phyloP scores from a whole-genome alignment of 2,797 vertebrate genomes.

The Carapus acus region DNA sequence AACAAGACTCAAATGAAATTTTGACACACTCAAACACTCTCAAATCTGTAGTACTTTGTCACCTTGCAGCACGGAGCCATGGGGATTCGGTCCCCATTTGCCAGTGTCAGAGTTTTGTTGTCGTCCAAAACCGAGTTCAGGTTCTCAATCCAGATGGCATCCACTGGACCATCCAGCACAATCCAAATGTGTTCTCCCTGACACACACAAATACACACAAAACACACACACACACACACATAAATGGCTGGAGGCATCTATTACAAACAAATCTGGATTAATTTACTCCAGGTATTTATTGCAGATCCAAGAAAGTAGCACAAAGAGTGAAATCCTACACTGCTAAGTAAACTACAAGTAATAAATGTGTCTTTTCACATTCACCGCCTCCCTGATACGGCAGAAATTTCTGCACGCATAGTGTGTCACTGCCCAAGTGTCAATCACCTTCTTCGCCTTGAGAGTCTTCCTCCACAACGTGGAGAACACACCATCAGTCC shows the following conservation, averaged over 20 bases:
- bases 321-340: too few species aligned
- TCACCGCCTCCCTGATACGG: too few species aligned
- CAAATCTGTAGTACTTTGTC: slow-evolving; percentile 2
- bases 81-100: slow-evolving; percentile 75
- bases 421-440: neutral
- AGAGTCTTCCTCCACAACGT: slow-evolving; percentile 85
- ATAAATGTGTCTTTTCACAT: too few species aligned
- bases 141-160: slow-evolving; percentile 79
- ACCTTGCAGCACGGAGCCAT: slow-evolving; percentile 76
- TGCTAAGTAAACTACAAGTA: too few species aligned
- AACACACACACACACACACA: slow-evolving; percentile 12
- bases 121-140: slow-evolving; percentile 76
- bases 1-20: too few species aligned
- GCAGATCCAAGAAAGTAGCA: too few species aligned
- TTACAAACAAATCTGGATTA: too few species aligned
- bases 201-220: slow-evolving; percentile 13
- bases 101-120: slow-evolving; percentile 76
- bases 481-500: slow-evolving; percentile 85
- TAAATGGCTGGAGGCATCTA: too few species aligned
- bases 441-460: slow-evolving; percentile 78
- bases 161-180: slow-evolving; percentile 75
- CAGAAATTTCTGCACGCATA: neutral
- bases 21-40: too few species aligned
- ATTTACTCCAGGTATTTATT: too few species aligned
- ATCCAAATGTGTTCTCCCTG: slow-evolving; percentile 76